These are phyloP conservation scores for Limnodromus scolopaceus DNA, from an alignment of 2,797 vertebrate species.

Conservation along the genomic window DNA sequence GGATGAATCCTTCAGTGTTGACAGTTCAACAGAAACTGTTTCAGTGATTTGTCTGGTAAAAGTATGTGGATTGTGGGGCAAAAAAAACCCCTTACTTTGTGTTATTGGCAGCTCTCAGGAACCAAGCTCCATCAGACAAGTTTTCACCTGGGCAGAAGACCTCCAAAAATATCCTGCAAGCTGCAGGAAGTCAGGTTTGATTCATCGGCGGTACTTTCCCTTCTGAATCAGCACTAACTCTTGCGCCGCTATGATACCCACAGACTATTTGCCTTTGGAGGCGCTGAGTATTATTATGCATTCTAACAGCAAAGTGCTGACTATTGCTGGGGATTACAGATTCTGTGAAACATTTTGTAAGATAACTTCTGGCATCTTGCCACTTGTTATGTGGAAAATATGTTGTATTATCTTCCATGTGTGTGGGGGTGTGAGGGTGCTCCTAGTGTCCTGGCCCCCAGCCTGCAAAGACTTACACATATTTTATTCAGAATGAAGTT, in stretches of 20 bases:
- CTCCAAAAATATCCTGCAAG: not conserved
- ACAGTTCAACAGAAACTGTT: not conserved
- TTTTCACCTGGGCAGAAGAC: not conserved
- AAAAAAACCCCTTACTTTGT: not conserved
- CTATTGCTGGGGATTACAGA: constrained; percentile 42
- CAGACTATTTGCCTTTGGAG: not conserved
- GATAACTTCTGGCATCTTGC: constrained; percentile 58
- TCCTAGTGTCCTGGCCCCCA: constrained; percentile 53
- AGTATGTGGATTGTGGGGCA: accelerated
- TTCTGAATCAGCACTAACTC: constrained; percentile 37
- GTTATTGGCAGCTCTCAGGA: not conserved
- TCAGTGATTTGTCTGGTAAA: not conserved
- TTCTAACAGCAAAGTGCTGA: constrained; percentile 50
- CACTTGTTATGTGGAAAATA: constrained; percentile 64
- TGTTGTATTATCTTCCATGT: constrained; percentile 52
- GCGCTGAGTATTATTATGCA: not conserved
- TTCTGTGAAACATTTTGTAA: constrained; percentile 33
- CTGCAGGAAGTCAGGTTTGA: not conserved
- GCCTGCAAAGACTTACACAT: constrained; percentile 41
- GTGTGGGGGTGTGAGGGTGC: constrained; percentile 58
- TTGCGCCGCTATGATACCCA: not conserved
- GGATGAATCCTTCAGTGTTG: not conserved
- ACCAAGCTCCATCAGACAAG: too few species aligned
- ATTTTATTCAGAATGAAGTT: constrained; percentile 43
- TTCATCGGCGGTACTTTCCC: not conserved